Conservation (phyloP, 1,140 invertebrate species). For the Lethrus apterus region DNA sequence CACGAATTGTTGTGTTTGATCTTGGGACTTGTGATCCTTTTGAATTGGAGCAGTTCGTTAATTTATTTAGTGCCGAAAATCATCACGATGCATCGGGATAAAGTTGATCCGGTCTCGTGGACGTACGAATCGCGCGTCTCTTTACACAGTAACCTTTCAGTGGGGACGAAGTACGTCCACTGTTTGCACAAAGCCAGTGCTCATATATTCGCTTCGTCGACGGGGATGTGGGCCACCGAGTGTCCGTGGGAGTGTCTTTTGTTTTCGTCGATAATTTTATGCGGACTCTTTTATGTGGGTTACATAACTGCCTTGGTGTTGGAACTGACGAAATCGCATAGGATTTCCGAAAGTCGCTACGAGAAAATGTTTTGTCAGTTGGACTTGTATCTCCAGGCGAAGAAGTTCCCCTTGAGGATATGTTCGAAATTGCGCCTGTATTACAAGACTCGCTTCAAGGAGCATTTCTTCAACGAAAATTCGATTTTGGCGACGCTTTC, state of each 20-base stretch:
- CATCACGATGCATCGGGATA: neutral
- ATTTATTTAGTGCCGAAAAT: neutral
- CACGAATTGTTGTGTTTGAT: conserved; percentile 5
- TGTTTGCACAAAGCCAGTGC: conserved; percentile 4
- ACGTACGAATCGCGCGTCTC: neutral
- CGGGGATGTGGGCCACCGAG: neutral
- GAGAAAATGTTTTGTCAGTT: conserved; percentile 1
- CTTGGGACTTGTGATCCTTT: neutral
- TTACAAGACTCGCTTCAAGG: conserved; percentile 5
- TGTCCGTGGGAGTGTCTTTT: neutral
- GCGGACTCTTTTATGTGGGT: neutral
- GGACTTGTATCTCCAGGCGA: neutral
- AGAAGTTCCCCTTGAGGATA: neutral
- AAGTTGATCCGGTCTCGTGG: neutral
- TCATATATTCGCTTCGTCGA: neutral
- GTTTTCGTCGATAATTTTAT: neutral
- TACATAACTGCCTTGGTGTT: conserved; percentile 8
- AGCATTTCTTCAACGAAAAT: conserved; percentile 6
- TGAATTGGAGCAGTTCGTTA: neutral
- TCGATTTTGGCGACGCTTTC: conserved; percentile 4
- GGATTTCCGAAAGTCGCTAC: conserved; percentile 4
- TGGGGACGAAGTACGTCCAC: neutral
- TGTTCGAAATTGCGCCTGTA: neutral
- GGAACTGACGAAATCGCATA: neutral
- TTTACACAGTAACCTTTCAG: neutral